These are phyloP conservation scores for Dicaeum eximium DNA, from an alignment of 2,113 vertebrate species.

Conservation along the genomic window DNA sequence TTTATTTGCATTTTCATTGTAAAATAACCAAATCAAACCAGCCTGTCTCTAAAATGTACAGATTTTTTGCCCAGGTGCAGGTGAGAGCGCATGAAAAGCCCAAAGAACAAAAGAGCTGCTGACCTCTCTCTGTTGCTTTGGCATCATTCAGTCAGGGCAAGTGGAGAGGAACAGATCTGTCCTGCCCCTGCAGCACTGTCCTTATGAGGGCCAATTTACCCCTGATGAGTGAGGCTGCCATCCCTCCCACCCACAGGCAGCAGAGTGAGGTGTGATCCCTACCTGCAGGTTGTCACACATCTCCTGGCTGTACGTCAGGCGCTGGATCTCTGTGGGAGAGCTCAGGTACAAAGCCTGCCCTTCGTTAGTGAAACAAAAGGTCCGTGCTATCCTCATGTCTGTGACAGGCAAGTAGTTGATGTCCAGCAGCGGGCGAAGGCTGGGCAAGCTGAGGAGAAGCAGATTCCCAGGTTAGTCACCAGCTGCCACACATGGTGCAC, in stretches of 20 bases:
- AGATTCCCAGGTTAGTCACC: background rate
- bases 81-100: background rate
- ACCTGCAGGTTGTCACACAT: constrained; percentile 98
- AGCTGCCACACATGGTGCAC: fast-evolving
- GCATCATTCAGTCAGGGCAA: background rate
- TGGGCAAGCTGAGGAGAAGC: constrained; percentile 83
- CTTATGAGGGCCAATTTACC: background rate
- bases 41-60: background rate
- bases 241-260: background rate
- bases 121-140: background rate
- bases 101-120: background rate
- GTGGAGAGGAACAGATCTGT: background rate
- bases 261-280: background rate
- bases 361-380: constrained; percentile 94
- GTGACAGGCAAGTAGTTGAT: constrained; percentile 92
- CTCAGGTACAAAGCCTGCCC: constrained; percentile 95
- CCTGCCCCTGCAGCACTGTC: background rate
- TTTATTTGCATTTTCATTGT: constrained; percentile 12
- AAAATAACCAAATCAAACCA: background rate
- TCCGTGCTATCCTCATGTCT: constrained; percentile 96
- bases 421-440: constrained; percentile 93
- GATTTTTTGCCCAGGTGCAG: background rate
- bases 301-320: constrained; percentile 96
- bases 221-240: fast-evolving
- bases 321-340: constrained; percentile 97